A percentile compares a stretch with the other conserved stretches of the same genome.
These are phyloP conservation scores for Ornithoptera priamus DNA, from an alignment of 2,888 invertebrate genomes.

Conservation along the genomic window DNA sequence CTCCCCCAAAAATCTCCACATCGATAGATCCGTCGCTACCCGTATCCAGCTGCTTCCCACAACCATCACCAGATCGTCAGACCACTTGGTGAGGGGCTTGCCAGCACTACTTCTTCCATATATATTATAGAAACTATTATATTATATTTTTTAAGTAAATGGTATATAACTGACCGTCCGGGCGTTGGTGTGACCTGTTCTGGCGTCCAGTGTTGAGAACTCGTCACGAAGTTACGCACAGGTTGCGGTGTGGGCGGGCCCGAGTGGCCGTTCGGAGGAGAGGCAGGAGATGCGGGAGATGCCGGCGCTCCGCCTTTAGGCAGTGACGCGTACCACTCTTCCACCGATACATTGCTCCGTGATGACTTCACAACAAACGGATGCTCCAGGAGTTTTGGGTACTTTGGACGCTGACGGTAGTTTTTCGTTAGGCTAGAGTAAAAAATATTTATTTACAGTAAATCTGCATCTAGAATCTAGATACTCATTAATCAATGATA, in stretches of 20 bases:
- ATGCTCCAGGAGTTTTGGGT: constrained; percentile 93
- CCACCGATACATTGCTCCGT: constrained; percentile 84
- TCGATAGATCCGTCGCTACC: no score
- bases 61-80: no score
- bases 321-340: constrained; percentile 87
- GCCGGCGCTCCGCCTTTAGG: constrained; percentile 66
- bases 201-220: constrained; percentile 62
- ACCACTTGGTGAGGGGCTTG: no score
- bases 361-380: constrained; percentile 92
- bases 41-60: no score
- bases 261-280: constrained; percentile 34
- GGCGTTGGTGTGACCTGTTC: constrained; percentile 71
- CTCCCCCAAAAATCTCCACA: no score
- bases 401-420: constrained; percentile 95
- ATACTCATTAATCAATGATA: no score
- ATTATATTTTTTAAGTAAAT: not conserved
- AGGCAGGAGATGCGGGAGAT: constrained; percentile 38
- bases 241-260: constrained; percentile 50
- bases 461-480: no score
- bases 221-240: constrained; percentile 67
- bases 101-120: not conserved
- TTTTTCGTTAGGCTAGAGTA: constrained; percentile 93
- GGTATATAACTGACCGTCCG: constrained; percentile 48
- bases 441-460: not conserved
- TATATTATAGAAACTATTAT: not conserved